Base-by-base conservation (phyloP, 1,140 invertebrate genomes). In the Elymnias hypermnestra region DNA sequence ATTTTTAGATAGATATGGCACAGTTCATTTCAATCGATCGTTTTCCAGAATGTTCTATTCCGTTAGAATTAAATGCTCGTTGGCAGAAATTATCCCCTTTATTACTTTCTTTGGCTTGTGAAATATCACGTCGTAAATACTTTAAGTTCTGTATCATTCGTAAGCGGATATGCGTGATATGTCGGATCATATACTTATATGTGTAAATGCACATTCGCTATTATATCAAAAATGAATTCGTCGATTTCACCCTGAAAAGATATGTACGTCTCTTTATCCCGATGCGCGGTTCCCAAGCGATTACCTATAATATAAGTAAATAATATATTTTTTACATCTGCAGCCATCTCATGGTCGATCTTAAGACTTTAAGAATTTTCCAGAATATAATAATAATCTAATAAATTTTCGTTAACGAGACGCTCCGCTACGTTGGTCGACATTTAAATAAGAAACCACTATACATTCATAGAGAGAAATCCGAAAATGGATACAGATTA, bases 401-500 rank as follows among this genome's bases (percentile, higher is more conserved):
- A 84, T 81, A 83, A 79, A 83, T 79, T 82, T 82, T 78, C 66
- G 74, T 72, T 83, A 82, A 83, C 73, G 72, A 72, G 81, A 84
- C 72, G 70, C n/a, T 81, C 71, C 68, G 73, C 81, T 81, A 84
- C 66, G 77, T 84, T 84, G 81, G 81, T 84, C 81, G 74, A 84
- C 77, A 81, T 84, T 74, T 72, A 81, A 81, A 82, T 74, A 68
- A 81, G 76, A 75, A 83, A 82, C 72, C 72, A 81, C 76, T 84
- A 84, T 82, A 81, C 78, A 77, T 68, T 78, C 67, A 83, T 81
- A 84, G 78, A 84, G 77, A 83, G 77, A 83, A 82, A 81, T 84
- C 77, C 77, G 66, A 83, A 79, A 81, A 72, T 83, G 76, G 76
- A 79, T 84, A 84, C 76, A 78, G 72, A 73, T 84, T 84, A 78